phyloP scores from a whole-genome alignment of 2,797 vertebrate genomes.

The Galago senegalensis region DNA sequence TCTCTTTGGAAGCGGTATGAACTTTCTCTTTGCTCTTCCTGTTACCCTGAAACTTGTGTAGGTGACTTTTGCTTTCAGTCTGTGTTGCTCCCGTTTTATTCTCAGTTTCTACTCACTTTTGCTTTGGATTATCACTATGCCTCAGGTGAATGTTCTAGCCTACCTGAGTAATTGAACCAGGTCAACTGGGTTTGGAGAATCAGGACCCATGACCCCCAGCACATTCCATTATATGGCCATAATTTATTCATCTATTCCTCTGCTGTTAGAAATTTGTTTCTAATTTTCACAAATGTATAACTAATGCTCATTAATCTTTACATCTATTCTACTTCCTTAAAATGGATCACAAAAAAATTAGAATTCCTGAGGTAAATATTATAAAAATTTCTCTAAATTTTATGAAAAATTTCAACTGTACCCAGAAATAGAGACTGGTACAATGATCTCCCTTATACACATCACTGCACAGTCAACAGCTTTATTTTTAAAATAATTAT shows the following conservation, averaged over 20 bases:
- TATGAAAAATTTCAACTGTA: constrained; percentile 53
- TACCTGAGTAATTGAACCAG: no score
- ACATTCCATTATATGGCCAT: not conserved
- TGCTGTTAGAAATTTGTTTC: constrained; percentile 56
- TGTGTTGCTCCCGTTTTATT: no score
- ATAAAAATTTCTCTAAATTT: constrained; percentile 52
- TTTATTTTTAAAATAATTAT: constrained; percentile 56
- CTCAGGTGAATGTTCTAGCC: no score
- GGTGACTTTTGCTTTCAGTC: no score
- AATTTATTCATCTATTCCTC: constrained; percentile 34
- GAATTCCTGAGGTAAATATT: constrained; percentile 44
- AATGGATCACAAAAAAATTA: constrained; percentile 62
- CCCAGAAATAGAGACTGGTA: constrained; percentile 23
- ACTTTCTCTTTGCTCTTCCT: no score
- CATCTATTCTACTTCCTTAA: constrained; percentile 54
- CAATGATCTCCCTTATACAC: constrained; percentile 24
- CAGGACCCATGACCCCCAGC: no score
- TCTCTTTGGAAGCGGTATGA: no score
- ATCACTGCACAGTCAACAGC: not conserved
- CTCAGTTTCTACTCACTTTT: no score
- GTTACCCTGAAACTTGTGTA: no score
- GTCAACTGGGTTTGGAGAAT: no score
- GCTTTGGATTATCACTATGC: no score
- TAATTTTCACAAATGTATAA: constrained; percentile 55
- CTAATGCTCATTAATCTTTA: constrained; percentile 53